Conservation (phyloP, 2,888 invertebrate genomes). For the Mystacides longicornis region DNA sequence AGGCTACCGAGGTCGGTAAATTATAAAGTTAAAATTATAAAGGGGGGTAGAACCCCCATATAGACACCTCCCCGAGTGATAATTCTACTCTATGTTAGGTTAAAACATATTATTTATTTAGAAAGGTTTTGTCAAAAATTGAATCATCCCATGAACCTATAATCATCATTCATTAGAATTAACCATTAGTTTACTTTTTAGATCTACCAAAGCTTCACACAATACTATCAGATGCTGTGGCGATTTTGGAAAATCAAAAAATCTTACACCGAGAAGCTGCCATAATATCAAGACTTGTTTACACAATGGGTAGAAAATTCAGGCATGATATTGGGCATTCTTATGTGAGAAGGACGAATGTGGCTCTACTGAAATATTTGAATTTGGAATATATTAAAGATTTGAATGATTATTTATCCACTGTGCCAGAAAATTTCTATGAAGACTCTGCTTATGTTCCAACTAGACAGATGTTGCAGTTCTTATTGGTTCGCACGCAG, state of each 20-base stretch:
- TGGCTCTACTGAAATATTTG: conserved; percentile 46
- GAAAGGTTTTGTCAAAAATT: too few species aligned
- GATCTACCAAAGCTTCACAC: conserved; percentile 13
- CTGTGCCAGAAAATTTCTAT: conserved; percentile 33
- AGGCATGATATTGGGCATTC: conserved; percentile 51
- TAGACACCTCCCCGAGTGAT: too few species aligned
- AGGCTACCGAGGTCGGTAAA: too few species aligned
- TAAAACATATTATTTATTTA: too few species aligned
- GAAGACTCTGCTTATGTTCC: conserved; percentile 39
- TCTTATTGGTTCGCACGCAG: conserved; percentile 46
- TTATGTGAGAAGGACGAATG: conserved; percentile 47
- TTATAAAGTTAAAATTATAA: too few species aligned
- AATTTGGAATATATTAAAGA: conserved; percentile 42
- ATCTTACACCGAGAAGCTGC: conserved; percentile 50
- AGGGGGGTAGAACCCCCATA: too few species aligned
- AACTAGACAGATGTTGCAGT: conserved; percentile 53
- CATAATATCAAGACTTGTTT: conserved; percentile 48
- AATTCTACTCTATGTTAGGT: too few species aligned
- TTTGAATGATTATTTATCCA: conserved; percentile 34
- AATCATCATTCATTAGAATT: too few species aligned
- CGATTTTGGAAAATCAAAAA: conserved; percentile 35
- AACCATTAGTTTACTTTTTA: too few species aligned
- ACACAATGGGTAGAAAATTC: conserved; percentile 53
- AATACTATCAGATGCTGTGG: conserved; percentile 17
- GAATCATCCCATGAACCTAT: too few species aligned